These are phyloP conservation scores for Flabesymbios commensalis DNA, from an alignment of 2,888 invertebrate genomes.

Conservation along the genomic window DNA sequence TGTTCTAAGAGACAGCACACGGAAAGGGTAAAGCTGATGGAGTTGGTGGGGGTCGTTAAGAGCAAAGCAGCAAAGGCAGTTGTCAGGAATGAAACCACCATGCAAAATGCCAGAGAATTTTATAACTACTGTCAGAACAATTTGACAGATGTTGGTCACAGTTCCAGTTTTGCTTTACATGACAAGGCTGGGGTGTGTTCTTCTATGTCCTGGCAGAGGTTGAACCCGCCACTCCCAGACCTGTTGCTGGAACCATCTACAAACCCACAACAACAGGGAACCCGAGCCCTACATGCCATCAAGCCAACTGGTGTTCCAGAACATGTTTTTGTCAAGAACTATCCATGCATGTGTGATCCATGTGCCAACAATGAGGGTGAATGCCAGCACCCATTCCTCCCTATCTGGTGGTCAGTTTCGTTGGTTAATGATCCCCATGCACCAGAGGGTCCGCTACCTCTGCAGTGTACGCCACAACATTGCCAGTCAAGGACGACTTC, in stretches of 20 bases:
- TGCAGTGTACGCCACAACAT: too few species aligned
- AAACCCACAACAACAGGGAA: too few species aligned
- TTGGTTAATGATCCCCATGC: too few species aligned
- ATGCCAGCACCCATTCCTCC: neutral
- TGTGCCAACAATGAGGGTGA: neutral
- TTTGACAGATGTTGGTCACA: neutral
- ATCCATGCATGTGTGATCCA: neutral
- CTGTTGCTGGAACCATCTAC: too few species aligned
- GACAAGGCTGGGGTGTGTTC: too few species aligned
- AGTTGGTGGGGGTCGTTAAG: neutral
- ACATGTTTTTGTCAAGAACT: neutral
- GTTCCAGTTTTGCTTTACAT: too few species aligned
- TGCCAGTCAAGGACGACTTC: too few species aligned
- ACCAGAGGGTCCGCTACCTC: too few species aligned
- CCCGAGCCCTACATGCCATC: neutral
- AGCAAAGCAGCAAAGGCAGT: neutral
- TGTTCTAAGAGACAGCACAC: neutral
- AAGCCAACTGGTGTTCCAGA: neutral
- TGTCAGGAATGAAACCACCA: neutral
- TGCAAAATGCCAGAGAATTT: neutral
- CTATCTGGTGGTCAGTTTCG: neutral
- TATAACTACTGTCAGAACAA: neutral
- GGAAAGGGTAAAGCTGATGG: neutral
- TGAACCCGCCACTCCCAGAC: too few species aligned
- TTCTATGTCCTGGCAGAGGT: too few species aligned